Conservation (phyloP, 2,113 vertebrate genomes). For the Tyrannus savana region DNA sequence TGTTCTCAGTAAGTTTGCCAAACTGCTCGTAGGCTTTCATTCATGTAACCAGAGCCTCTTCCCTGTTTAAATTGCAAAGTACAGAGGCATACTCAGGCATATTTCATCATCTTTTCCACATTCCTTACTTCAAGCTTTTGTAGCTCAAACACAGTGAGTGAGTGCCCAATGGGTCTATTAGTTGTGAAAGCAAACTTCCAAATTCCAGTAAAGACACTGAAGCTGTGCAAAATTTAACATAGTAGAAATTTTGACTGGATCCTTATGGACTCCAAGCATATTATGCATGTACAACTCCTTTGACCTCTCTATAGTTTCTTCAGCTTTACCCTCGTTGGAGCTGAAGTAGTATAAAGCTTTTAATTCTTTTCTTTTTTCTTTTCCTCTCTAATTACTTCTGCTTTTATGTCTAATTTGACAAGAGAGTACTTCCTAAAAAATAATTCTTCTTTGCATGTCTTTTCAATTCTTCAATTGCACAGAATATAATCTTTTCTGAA, state of each 20-base stretch:
- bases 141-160: background rate
- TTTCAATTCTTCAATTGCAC: background rate
- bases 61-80: background rate
- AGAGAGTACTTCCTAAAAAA: background rate
- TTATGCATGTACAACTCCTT: background rate
- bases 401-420: background rate
- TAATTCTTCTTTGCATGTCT: background rate
- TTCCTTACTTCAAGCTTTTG: background rate
- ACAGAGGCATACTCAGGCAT: background rate
- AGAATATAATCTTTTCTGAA: background rate
- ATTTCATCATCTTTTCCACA: background rate
- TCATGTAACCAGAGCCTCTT: background rate
- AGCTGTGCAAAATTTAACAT: background rate
- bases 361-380: background rate
- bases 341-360: background rate
- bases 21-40: background rate
- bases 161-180: background rate
- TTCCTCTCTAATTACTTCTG: background rate
- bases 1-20: background rate
- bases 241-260: background rate
- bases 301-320: background rate
- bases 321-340: background rate
- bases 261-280: background rate
- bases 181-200: background rate
- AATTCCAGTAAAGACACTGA: background rate